A percentile compares a stretch with the other conserved stretches of the same genome.
Evolutionary conservation across 2,113 vertebrate genomes (phyloP).

Genomic region (Heliornis fulica): DNA sequence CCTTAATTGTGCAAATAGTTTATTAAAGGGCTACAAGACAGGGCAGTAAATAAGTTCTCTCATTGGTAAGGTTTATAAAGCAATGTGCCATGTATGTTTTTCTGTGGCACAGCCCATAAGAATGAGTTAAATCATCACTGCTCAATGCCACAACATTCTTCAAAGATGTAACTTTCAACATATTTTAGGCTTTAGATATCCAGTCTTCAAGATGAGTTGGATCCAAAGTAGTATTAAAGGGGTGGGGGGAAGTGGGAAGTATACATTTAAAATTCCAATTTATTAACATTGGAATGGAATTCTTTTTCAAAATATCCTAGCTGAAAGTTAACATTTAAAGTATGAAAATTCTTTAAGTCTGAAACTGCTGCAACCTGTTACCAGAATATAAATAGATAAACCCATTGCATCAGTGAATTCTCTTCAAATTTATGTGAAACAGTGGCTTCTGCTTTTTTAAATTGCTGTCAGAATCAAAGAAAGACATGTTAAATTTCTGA

Average conservation of each 20-base stretch:
- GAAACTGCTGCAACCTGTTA: background rate
- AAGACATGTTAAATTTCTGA: background rate
- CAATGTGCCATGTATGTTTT: background rate
- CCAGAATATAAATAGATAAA: background rate
- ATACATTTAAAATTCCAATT: background rate
- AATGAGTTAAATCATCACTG: background rate
- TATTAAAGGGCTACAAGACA: background rate
- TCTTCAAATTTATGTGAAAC: background rate
- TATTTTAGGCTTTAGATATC: background rate
- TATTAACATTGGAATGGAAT: background rate
- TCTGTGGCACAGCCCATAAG: background rate
- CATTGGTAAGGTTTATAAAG: background rate
- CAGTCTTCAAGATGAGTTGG: background rate
- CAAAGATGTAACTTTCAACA: background rate
- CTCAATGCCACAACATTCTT: background rate
- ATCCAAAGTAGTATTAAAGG: background rate
- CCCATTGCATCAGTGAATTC: background rate
- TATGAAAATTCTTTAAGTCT: background rate
- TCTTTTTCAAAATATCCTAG: background rate
- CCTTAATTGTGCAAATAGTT: background rate
- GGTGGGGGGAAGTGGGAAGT: no score
- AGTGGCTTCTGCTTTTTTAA: background rate
- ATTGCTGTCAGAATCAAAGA: constrained; percentile 26
- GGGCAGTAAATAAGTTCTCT: background rate
- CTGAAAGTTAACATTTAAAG: background rate